A percentile compares a stretch with the other conserved stretches of the same genome.
Conservation (phyloP, 1,140 invertebrate species). For the Goniozus legneri region DNA sequence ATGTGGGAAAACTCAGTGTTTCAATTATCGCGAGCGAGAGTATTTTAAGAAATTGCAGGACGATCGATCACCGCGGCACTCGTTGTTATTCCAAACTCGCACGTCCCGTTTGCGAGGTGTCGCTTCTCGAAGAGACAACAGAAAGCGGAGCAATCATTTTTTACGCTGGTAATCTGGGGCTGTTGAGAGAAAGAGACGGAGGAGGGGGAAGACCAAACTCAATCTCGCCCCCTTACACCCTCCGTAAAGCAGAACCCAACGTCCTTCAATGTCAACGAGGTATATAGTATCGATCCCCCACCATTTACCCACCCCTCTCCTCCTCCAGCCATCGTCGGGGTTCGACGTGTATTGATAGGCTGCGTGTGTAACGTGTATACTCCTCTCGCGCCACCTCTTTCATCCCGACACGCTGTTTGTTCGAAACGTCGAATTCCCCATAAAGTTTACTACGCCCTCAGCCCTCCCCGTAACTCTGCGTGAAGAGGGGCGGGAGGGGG, state of each 20-base stretch:
- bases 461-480: conserved; percentile 7
- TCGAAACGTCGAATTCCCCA: conserved; percentile 24
- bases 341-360: conserved; percentile 22
- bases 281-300: neutral
- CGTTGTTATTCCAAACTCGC: no score
- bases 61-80: no score
- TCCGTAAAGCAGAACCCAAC: no score
- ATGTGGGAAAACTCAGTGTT: no score
- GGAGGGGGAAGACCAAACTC: neutral
- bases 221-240: no score
- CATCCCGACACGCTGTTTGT: no score
- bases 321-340: conserved; percentile 6
- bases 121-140: conserved; percentile 1
- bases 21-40: no score
- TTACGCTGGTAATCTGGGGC: neutral
- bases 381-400: no score
- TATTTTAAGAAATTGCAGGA: no score
- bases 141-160: neutral
- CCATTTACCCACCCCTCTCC: conserved; percentile 7
- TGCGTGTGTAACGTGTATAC: no score
- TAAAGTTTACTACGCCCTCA: conserved; percentile 21
- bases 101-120: no score
- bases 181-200: neutral
- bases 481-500: conserved; percentile 21
- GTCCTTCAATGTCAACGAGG: neutral